A percentile compares a stretch with the other conserved stretches of the same genome.
phyloP scores from a whole-genome alignment of 1,140 invertebrate genomes.

The Oryctes rhinoceros region DNA sequence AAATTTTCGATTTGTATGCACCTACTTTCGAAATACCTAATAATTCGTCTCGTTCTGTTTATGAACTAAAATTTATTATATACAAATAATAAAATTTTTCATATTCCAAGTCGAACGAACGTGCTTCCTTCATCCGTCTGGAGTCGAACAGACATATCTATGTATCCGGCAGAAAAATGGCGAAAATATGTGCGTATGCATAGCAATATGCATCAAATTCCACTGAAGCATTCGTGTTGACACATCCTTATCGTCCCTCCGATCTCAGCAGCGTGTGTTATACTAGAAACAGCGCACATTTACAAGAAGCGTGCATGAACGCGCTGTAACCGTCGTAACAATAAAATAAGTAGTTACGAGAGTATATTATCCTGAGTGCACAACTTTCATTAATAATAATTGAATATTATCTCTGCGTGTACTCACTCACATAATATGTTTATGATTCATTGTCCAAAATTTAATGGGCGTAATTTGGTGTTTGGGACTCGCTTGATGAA shows the following conservation, averaged over 20 bases:
- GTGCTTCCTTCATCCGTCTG: neutral
- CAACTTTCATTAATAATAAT: constrained; percentile 29
- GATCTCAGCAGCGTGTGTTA: neutral
- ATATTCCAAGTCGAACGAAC: neutral
- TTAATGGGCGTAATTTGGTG: constrained; percentile 14
- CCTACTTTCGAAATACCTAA: neutral
- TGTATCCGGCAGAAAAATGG: neutral
- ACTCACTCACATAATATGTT: neutral
- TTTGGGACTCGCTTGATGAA: neutral
- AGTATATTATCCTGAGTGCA: neutral
- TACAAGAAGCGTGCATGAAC: neutral
- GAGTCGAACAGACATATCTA: neutral
- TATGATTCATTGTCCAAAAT: constrained; percentile 32
- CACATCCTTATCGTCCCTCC: neutral
- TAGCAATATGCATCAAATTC: neutral
- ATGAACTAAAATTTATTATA: constrained; percentile 24
- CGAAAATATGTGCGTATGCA: neutral
- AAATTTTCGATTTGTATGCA: constrained; percentile 9
- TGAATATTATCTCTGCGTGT: constrained; percentile 2
- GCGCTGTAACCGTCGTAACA: neutral
- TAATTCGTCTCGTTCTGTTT: constrained; percentile 20
- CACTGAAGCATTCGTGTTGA: neutral
- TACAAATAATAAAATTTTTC: constrained; percentile 17
- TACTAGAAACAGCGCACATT: neutral
- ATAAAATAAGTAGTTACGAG: neutral